These are phyloP conservation scores for Eupithecia tripunctaria DNA, from an alignment of 2,888 invertebrate genomes.

Conservation along the genomic window DNA sequence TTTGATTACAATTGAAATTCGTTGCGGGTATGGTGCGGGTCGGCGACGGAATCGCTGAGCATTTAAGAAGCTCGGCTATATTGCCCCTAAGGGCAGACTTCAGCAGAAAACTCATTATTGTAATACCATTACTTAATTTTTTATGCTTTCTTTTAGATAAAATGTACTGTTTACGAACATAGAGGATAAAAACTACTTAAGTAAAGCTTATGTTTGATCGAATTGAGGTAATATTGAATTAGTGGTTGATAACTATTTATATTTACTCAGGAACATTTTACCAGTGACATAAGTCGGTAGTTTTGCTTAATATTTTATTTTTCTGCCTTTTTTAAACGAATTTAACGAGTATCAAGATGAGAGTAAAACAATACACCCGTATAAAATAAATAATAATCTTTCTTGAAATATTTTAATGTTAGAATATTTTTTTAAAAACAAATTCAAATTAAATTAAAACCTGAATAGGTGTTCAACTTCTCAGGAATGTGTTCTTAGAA, in stretches of 20 bases:
- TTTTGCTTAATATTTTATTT: neutral
- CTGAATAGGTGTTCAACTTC: too few relatives aligned
- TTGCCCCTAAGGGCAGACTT: neutral
- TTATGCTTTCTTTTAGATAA: neutral
- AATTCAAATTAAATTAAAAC: too few relatives aligned
- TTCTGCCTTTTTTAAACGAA: neutral
- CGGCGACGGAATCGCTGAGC: neutral
- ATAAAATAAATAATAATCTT: too few relatives aligned
- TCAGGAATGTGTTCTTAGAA: too few relatives aligned
- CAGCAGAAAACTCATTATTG: conserved; percentile 6
- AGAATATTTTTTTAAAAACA: too few relatives aligned
- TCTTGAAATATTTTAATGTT: too few relatives aligned
- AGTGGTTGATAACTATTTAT: neutral
- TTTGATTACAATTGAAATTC: conserved; percentile 78
- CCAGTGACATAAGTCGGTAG: neutral
- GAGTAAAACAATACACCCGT: neutral
- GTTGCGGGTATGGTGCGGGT: conserved; percentile 42
- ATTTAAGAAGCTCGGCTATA: conserved; percentile 13
- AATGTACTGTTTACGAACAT: neutral
- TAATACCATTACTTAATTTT: neutral
- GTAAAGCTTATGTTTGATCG: neutral
- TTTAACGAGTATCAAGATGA: neutral
- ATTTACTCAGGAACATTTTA: neutral
- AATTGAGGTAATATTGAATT: neutral
- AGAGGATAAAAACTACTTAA: neutral